Evolutionary conservation across 2,113 vertebrate species (phyloP).

Genomic region (Ibidorhyncha struthersii): DNA sequence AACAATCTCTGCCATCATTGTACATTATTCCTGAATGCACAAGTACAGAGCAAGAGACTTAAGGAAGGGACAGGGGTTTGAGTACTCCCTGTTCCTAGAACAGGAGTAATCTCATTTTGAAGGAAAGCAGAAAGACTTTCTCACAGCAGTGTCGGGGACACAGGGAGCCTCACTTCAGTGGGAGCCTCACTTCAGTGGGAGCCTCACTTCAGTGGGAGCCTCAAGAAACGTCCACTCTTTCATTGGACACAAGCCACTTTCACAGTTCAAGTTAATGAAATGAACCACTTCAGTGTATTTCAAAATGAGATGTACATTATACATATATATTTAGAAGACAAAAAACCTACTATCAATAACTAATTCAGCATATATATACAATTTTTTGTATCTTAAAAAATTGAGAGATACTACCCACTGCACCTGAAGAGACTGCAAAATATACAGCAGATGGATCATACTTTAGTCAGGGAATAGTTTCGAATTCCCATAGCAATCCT

Average conservation of each 20-base stretch:
- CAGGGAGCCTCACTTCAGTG: neutral
- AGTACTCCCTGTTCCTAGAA: neutral
- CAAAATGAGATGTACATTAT: neutral
- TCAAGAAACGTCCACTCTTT: neutral
- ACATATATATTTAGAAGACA: neutral
- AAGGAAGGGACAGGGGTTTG: neutral
- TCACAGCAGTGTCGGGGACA: neutral
- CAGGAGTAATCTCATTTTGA: neutral
- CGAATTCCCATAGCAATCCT: neutral
- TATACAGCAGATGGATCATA: neutral
- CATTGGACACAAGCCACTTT: accelerated
- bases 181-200: neutral
- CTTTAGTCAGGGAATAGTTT: neutral
- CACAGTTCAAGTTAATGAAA: neutral
- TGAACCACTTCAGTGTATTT: neutral
- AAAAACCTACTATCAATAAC: neutral
- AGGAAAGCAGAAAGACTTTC: neutral
- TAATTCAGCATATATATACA: neutral
- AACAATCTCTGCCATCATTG: neutral
- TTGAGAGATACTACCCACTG: neutral
- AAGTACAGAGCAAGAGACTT: neutral
- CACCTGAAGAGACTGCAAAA: neutral
- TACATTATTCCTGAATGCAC: neutral
- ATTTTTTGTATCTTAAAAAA: neutral
- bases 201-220: neutral